Evolutionary conservation across 1,140 invertebrate species (phyloP).

Genomic region (Zaprionus tsacasi): DNA sequence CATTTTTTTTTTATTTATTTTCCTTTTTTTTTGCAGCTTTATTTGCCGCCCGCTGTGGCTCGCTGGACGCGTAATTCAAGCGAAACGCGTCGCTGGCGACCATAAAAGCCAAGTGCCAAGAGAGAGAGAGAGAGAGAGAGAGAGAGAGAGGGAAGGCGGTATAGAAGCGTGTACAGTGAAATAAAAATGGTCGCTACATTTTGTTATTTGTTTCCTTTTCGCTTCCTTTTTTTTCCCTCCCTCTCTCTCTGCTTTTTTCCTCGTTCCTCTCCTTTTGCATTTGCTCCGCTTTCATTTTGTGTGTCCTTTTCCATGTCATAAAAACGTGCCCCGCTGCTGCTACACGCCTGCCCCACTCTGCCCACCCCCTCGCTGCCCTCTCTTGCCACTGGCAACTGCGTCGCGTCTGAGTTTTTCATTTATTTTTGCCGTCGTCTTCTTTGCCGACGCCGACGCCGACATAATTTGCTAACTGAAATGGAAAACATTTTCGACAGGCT

Average conservation of each 20-base stretch:
- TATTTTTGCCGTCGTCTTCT: slow-evolving; percentile 57
- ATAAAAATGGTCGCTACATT: slow-evolving; percentile 51
- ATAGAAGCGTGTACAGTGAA: slow-evolving; percentile 28
- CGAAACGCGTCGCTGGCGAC: slow-evolving; percentile 70
- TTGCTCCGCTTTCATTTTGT: slow-evolving; percentile 19
- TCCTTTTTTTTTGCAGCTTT: slow-evolving; percentile 67
- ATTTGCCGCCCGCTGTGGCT: slow-evolving; percentile 54
- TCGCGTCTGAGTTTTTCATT: slow-evolving; percentile 80
- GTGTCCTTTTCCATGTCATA: slow-evolving; percentile 60
- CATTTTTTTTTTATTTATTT: slow-evolving; percentile 20
- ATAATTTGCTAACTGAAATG: slow-evolving; percentile 83
- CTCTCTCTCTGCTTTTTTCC: background rate
- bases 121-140: slow-evolving; percentile 5
- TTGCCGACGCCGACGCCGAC: slow-evolving; percentile 60
- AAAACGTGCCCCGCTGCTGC: slow-evolving; percentile 40
- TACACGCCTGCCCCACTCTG: background rate
- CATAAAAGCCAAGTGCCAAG: slow-evolving; percentile 69
- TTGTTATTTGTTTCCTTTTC: slow-evolving; percentile 30
- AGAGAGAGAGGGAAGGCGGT: background rate
- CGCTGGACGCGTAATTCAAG: slow-evolving; percentile 77
- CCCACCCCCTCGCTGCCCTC: background rate
- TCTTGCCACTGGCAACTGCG: slow-evolving; percentile 57
- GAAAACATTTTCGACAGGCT: slow-evolving; percentile 81
- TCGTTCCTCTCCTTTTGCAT: background rate
- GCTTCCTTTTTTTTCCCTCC: slow-evolving; percentile 30